Conservation (phyloP, 1,140 invertebrate genomes). For the Thrips palmi region DNA sequence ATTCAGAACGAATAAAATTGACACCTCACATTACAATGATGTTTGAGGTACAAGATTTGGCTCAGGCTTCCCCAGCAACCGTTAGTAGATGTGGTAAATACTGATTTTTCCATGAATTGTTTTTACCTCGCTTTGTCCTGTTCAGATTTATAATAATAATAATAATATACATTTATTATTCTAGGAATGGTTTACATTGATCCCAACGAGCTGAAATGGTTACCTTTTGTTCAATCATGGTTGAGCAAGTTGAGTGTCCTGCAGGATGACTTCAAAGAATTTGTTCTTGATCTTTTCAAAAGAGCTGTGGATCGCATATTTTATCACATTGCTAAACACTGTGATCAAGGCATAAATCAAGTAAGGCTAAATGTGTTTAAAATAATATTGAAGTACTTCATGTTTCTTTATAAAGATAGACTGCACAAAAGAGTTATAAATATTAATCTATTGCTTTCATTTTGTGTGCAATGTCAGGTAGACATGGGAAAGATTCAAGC, state of each 20-base stretch:
- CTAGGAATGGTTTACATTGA: conserved; percentile 91
- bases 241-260: conserved; percentile 34
- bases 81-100: conserved; percentile 44
- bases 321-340: conserved; percentile 41
- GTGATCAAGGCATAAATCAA: conserved; percentile 40
- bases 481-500: conserved; percentile 60
- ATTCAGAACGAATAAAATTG: conserved; percentile 79
- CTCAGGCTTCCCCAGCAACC: conserved; percentile 75
- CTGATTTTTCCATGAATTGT: too few species aligned
- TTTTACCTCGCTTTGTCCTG: too few species aligned
- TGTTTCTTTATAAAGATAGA: too few species aligned
- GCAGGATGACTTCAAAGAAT: conserved; percentile 30
- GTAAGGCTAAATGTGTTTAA: conserved; percentile 19
- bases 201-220: conserved; percentile 57
- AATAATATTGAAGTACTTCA: conserved; percentile 13
- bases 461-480: conserved; percentile 45
- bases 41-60: conserved; percentile 75
- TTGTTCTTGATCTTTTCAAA: conserved; percentile 38
- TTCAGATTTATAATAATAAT: too few species aligned
- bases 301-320: conserved; percentile 42
- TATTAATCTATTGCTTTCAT: conserved; percentile 2
- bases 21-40: conserved; percentile 62
- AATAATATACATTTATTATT: conserved; percentile 20
- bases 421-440: neutral
- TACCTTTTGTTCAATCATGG: conserved; percentile 68